Evolutionary conservation across 92 coral and sea anemone species (phyloP), one percentile per base, ranked within the genome.

Genomic region (Anthopleura xanthogrammica): DNA sequence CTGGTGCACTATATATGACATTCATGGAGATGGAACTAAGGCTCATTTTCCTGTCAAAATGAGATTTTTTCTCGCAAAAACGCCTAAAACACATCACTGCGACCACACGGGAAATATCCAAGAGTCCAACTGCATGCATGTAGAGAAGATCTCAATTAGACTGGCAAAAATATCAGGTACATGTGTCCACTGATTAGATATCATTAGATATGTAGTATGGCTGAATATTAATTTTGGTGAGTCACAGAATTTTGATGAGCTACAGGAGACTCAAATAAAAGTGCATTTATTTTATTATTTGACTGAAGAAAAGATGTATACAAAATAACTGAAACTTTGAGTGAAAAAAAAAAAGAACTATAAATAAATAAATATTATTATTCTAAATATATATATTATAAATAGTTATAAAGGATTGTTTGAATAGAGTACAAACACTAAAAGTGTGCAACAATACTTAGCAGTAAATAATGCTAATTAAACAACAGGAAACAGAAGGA

Each of bases 21-120:
- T 60, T 65, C 86, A 90, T 80, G 89, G 91, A 52, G 86, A 87
- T 79, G 93, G 90, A 75, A 17, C 42, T 16, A 90, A 80, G 42
- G 78, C 84, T 64, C 56, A 64, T 16, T 83, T 86, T 82, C 90
- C 93, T 22, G 75, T 86, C 58, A 79, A 87, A 62, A n/a, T 62
- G 24, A 62, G 70, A 20, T 62, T 1, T 5, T 62, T 62, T 62
- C 22, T 62, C 3, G 16, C 24, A 2, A 12, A 5, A 5, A 12
- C 70, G 1, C 70, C 70, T 2, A 62, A 62, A n/a, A 43, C 48
- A 43, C 48, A 43, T 6, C 16, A 62, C 19, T 62, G 12, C 16
- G 13, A 48, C 2, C 65, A 68, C 56, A 80, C 40, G 82, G 80
- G 71, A 72, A 80, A 75, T 73, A 41, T 20, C 86, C 91, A 72